Conservation (phyloP, 2,113 vertebrate species). For the Chaetura pelagica region DNA sequence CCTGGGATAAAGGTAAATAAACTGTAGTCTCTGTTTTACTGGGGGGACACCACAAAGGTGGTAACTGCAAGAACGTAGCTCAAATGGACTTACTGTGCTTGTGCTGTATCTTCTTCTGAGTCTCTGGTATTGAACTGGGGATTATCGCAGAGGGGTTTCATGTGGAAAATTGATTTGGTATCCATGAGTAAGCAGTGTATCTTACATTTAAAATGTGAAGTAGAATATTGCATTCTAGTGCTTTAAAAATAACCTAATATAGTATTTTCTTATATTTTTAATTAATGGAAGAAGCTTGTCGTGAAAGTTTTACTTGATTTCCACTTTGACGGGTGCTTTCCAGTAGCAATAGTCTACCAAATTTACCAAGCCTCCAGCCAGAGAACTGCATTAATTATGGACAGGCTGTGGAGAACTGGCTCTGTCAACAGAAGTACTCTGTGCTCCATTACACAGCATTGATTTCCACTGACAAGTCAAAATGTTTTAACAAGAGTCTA, state of each 20-base stretch:
- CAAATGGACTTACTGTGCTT: not conserved
- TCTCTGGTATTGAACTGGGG: not conserved
- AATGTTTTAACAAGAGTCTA: not conserved
- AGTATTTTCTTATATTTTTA: not conserved
- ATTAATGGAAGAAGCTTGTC: not conserved
- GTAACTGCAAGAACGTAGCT: not conserved
- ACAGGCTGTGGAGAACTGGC: not conserved
- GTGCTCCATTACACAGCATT: not conserved
- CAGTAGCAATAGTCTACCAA: not conserved
- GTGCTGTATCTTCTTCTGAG: not conserved
- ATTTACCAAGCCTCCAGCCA: not conserved
- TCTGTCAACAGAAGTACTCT: not conserved
- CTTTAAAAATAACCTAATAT: not conserved
- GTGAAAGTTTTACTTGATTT: not conserved
- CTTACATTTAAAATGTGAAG: not conserved
- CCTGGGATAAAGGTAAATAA: slow-evolving; percentile 99
- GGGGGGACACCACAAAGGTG: not conserved
- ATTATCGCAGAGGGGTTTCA: not conserved
- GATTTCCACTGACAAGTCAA: slow-evolving; percentile 13
- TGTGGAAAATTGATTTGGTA: not conserved
- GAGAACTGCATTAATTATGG: not conserved
- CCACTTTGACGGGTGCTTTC: not conserved
- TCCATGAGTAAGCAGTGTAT: not conserved
- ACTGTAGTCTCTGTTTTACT: slow-evolving; percentile 6
- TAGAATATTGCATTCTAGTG: not conserved